Base-by-base conservation (phyloP, 2,888 invertebrate species). In the Cephus runcator region DNA sequence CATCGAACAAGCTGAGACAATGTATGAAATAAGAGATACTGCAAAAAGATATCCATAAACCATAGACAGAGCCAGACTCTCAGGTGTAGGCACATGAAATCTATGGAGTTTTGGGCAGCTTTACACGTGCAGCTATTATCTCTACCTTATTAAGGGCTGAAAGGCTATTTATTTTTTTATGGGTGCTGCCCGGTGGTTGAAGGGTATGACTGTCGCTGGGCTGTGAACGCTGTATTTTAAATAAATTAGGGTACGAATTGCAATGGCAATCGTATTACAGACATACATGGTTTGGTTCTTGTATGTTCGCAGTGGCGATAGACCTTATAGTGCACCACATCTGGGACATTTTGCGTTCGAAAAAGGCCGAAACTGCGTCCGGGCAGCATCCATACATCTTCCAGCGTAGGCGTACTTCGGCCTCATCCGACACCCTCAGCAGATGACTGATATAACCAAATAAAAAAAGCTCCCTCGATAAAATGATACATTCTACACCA, bases 241-340 rank as follows among this genome's bases (percentile, higher is more conserved):
- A 76, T 79, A 92, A 92, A 92, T 92, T 71, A 71, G 71, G 6
- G 71, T 15, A 71, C 71, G 34, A 71, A 71, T 34, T 71, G 71
- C 34, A 71, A 31, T 33, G 15, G 71, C 71, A 71, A 71, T 71
- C 71, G 71, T 71, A 33, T 34, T 81, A 82, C 85, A 87, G 88
- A 86, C 88, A 86, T 88, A 89, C 87, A 90, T 93, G 93, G 94
- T 93, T 93, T 93, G 93, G 92, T 91, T 92, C 92, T 93, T 92
- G 91, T 92, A 92, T 92, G 92, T 90, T 93, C 97, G 94, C 97
- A 98, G 99, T 99, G 95, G 99, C 99, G 93, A 99, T 99, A 93
- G 98, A 98, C 94, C 95, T 99, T 93, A 99, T 99, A 93, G 99
- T 99, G 89, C 98, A 98, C 93, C 99, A 99, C 95, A 98, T 99